These are phyloP conservation scores for Illadopsis cleaveri DNA, from an alignment of 2,113 vertebrate genomes.

Conservation along the genomic window DNA sequence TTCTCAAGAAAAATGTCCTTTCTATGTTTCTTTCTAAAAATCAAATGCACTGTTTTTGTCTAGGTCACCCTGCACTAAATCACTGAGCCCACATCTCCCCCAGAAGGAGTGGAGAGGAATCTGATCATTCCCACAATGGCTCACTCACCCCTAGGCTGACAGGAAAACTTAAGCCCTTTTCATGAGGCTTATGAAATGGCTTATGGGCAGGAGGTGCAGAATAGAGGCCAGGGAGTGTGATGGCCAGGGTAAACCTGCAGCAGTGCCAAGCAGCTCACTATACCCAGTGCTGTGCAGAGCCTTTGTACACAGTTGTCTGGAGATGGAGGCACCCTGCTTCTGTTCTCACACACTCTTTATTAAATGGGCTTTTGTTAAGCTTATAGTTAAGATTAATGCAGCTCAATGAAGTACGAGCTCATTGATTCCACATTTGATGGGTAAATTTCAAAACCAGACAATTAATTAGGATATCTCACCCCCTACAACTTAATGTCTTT, in stretches of 20 bases:
- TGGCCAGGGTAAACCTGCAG: neutral
- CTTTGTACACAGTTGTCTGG: neutral
- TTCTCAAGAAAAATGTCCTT: neutral
- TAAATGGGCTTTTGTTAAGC: neutral
- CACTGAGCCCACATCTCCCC: neutral
- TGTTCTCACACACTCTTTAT: slow-evolving; percentile 11
- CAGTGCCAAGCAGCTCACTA: neutral
- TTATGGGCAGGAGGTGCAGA: neutral
- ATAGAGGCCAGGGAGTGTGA: neutral
- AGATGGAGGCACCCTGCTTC: slow-evolving; percentile 1
- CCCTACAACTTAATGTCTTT: neutral
- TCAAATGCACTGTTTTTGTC: neutral
- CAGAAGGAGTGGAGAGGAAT: neutral
- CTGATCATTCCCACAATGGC: neutral
- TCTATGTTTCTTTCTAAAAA: neutral
- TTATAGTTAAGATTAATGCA: slow-evolving; percentile 27
- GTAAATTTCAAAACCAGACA: neutral
- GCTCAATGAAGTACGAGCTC: neutral
- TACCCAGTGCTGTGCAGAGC: neutral
- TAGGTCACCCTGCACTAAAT: neutral
- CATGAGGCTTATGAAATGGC: neutral
- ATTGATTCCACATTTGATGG: neutral
- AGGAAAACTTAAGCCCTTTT: neutral
- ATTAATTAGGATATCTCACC: neutral
- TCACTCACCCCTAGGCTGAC: neutral